Percentiles rank a stretch among this genome's conserved stretches.
Evolutionary conservation across 1,140 invertebrate genomes (phyloP).

Genomic region (Nebria ingens): DNA sequence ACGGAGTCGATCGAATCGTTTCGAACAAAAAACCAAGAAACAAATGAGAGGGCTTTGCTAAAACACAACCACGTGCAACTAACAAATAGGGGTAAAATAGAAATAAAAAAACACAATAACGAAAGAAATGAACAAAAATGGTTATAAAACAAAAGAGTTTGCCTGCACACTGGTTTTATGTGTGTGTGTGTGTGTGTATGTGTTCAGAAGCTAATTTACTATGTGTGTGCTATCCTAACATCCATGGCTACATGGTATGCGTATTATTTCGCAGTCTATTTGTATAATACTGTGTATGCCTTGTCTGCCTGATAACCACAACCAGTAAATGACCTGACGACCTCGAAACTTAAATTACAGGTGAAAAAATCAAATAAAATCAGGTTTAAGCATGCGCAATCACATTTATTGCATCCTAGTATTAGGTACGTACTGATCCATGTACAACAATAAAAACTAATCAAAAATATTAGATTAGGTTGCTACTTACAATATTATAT

Average conservation of each 20-base stretch:
- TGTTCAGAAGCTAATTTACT: too few relatives aligned
- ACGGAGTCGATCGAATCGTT: background rate
- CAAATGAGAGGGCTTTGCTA: background rate
- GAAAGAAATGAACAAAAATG: background rate
- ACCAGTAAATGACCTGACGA: conserved; percentile 7
- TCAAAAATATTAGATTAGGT: too few relatives aligned
- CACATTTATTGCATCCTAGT: too few relatives aligned
- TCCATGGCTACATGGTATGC: too few relatives aligned
- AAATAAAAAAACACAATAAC: background rate
- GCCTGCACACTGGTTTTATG: background rate
- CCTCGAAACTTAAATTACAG: conserved; percentile 8
- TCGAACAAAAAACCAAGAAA: background rate
- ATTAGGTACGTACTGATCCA: background rate
- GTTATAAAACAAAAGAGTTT: background rate
- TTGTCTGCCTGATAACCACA: background rate
- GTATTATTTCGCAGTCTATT: too few relatives aligned
- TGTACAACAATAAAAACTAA: too few relatives aligned
- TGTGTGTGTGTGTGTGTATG: background rate
- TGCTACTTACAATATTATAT: too few relatives aligned
- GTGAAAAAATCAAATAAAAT: conserved; percentile 4
- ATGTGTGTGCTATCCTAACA: too few relatives aligned
- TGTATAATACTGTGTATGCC: background rate
- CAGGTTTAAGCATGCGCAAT: too few relatives aligned
- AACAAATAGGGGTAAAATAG: too few relatives aligned
- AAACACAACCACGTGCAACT: too few relatives aligned